phyloP scores from a whole-genome alignment of 2,113 vertebrate species.

The Perognathus longimembris region DNA sequence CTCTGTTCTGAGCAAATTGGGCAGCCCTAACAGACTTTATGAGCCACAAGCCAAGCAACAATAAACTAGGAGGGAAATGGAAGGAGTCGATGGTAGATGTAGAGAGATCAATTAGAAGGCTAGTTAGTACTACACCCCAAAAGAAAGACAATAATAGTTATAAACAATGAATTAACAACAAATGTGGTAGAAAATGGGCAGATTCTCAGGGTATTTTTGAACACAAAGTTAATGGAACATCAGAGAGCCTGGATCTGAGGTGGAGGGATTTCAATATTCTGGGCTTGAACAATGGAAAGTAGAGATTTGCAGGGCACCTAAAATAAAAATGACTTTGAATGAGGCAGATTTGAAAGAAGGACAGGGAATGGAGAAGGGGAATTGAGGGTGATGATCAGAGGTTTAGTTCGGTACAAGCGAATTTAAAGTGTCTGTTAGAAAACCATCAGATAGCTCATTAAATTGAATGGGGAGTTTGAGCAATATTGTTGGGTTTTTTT shows the following conservation, averaged over 20 bases:
- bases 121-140: neutral
- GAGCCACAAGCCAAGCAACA: neutral
- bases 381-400: too few relatives aligned
- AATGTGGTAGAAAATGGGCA: neutral
- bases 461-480: neutral
- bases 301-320: neutral
- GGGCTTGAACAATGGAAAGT: neutral
- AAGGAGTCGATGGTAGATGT: neutral
- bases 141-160: slow-evolving; percentile 3
- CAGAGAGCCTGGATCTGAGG: neutral
- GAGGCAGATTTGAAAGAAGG: neutral
- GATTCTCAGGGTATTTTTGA: neutral
- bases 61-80: neutral
- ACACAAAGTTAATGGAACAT: neutral
- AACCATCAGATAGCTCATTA: neutral
- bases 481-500: too few relatives aligned
- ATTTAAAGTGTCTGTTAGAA: neutral
- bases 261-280: neutral
- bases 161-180: neutral
- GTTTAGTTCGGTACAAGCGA: neutral
- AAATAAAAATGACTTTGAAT: neutral
- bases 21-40: neutral
- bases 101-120: neutral
- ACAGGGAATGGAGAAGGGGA: neutral
- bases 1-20: neutral